These are phyloP conservation scores for Andrena chrysosceles DNA, from an alignment of 2,888 invertebrate genomes.

Conservation along the genomic window DNA sequence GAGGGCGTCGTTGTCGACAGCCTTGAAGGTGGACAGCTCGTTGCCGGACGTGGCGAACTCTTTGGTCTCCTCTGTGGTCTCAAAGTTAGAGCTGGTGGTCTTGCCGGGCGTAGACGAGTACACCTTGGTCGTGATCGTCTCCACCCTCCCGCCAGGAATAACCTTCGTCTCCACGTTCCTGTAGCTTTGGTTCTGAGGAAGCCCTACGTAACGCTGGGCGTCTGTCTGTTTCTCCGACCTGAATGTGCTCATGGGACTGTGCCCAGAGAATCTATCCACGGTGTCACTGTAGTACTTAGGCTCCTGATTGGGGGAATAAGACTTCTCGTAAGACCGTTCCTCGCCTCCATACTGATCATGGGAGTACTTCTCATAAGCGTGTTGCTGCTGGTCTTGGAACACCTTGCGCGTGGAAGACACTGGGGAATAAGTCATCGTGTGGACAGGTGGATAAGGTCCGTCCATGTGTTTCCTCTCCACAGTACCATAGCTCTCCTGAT, in stretches of 20 bases:
- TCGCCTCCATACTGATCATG: slow-evolving; percentile 66
- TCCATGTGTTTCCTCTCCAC: slow-evolving; percentile 51
- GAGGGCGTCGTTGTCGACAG: slow-evolving; percentile 85
- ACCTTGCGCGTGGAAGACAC: slow-evolving; percentile 67
- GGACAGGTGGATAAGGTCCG: slow-evolving; percentile 65
- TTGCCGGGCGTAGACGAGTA: slow-evolving; percentile 87
- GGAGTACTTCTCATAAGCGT: slow-evolving; percentile 59
- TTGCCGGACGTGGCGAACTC: slow-evolving; percentile 85
- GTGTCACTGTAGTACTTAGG: slow-evolving; percentile 57
- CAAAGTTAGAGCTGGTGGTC: slow-evolving; percentile 85
- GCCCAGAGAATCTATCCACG: slow-evolving; percentile 69
- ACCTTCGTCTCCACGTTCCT: slow-evolving; percentile 85
- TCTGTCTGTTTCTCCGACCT: slow-evolving; percentile 68
- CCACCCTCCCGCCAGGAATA: slow-evolving; percentile 87
- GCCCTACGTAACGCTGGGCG: slow-evolving; percentile 41
- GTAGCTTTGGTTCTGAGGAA: slow-evolving; percentile 74
- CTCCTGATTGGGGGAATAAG: slow-evolving; percentile 65
- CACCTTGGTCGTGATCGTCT: slow-evolving; percentile 87
- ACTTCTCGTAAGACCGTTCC: slow-evolving; percentile 61
- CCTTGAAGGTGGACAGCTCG: slow-evolving; percentile 83
- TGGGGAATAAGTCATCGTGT: slow-evolving; percentile 61
- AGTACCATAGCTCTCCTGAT: slow-evolving; percentile 71
- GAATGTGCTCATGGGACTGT: slow-evolving; percentile 78
- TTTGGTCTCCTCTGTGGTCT: slow-evolving; percentile 86
- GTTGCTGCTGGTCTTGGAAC: slow-evolving; percentile 64